Base-by-base conservation (phyloP, 2,797 vertebrate genomes). In the Ptychobarbus kaznakovi region DNA sequence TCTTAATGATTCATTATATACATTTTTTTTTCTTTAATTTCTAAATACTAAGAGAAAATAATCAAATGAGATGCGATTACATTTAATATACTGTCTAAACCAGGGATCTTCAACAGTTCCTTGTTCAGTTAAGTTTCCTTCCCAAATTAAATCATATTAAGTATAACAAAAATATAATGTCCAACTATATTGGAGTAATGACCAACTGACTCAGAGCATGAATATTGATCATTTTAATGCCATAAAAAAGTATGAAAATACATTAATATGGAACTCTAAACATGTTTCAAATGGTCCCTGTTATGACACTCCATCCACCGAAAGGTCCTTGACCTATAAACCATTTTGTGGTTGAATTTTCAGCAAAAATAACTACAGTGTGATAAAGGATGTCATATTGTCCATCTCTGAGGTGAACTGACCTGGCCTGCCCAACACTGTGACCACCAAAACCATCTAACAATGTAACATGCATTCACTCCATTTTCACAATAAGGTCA, bases 401-500 rank as follows among this genome's bases (percentile, higher is more conserved):
- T 58, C n/a, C 10, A 20, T 1, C n/a, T 51, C 68, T 49, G 32
- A 65, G 6, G 1, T 83, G 18, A 61, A 74, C 8, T 40, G 40
- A 61, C 53, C 35, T 9, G 38, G 25, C 53, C 28, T 70, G 28
- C 16, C 15, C 32, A 46, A 44, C 44, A 25, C 38, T 3, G 25
- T 18, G 28, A 63, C 40, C 25, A 74, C 25, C 53, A 82, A 82
- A 73, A 46, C 53, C 42, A 38, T 74, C 25, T 49, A 38, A 49
- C 25, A 46, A 11, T 44, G 40, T 49, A 63, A 63, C 56, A 35
- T 20, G 51, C 25, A 65, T 38, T 35, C 20, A 70, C 49, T 72
- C 46, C 20, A 69, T 68, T 80, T 81, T 69, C 46, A 69, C 65
- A 73, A 72, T 6, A 53, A 40, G 80, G 40, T 16, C 28, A 8